Base-by-base conservation (phyloP, 2,113 vertebrate genomes). In the Oreochromis tanganicae region DNA sequence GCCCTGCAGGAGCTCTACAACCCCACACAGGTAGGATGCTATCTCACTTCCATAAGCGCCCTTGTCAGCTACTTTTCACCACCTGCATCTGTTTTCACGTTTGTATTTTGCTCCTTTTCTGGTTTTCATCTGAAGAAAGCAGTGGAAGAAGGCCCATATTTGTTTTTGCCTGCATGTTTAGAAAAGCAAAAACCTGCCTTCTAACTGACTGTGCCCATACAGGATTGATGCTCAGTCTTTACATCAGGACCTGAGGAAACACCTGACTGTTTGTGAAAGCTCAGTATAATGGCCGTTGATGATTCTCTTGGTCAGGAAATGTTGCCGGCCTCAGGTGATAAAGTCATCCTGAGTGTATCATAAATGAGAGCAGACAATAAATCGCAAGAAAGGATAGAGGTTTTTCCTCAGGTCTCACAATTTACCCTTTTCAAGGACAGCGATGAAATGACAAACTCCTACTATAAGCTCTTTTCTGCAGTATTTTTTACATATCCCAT, bases 1-100 rank as follows among this genome's bases (percentile, higher is more conserved):
- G 98, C 98, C 1, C 96, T 99, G 38, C 98, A 99, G 91, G 98
- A 99, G 9, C 98, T 99, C 80, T 99, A 99, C 96, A 98, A 96
- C 94, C 98, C 98, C n/a, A 97, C 96, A 34, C 98, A 99, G 98
- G 98, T 99, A 95, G 48, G 84, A 89, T 3, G 55, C 41, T 32
- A 2, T 13, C 12, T 8, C 9, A 5, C 6, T 13, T 4, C 8
- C 17, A 38, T 41, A 52, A 54, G 73, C 80, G 1, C 43, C 38
- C 17, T 84, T 12, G 63, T 50, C 68, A 5, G 81, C 24, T 12
- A 29, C 59, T 61, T 84, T 9, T 84, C 54, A 27, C 57, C 14
- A 21, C 55, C 63, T 50, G 36, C 34, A 24, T 52, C 59, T 89
- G 7, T 63, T 79, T 50, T 57, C 29, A 11, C 59, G 13, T 56